A percentile compares a stretch with the other conserved stretches of the same genome.
These are phyloP conservation scores for Taphrorychus bicolor DNA, from an alignment of 2,888 invertebrate genomes.

Conservation along the genomic window DNA sequence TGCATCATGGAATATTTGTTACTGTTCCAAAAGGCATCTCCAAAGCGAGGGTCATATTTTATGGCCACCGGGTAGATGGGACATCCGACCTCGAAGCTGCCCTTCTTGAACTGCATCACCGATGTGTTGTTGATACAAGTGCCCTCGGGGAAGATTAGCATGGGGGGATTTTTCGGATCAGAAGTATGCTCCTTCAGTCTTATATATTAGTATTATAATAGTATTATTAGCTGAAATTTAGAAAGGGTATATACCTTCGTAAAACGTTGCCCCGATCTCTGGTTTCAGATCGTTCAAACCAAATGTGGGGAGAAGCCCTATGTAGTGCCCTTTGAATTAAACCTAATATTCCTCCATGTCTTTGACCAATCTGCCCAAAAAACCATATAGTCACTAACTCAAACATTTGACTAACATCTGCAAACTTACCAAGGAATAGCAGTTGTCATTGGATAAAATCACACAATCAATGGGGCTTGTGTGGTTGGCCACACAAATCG, in stretches of 20 bases:
- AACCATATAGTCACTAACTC: background rate
- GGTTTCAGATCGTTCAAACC: slow-evolving; percentile 97
- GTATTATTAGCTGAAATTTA: background rate
- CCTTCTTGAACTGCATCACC: slow-evolving; percentile 99
- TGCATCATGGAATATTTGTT: slow-evolving; percentile 89
- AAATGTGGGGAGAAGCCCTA: slow-evolving; percentile 95
- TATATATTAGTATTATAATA: slow-evolving; percentile 29
- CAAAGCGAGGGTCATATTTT: slow-evolving; percentile 97
- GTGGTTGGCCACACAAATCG: slow-evolving; percentile 97
- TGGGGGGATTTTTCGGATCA: slow-evolving; percentile 91
- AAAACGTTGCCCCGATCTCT: slow-evolving; percentile 92
- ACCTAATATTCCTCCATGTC: slow-evolving; percentile 94
- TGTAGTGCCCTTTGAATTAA: slow-evolving; percentile 91
- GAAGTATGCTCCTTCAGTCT: slow-evolving; percentile 93
- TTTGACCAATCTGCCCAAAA: slow-evolving; percentile 84
- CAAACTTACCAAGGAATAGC: slow-evolving; percentile 87
- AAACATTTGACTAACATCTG: no score
- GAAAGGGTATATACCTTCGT: slow-evolving; percentile 69
- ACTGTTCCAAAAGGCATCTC: slow-evolving; percentile 99
- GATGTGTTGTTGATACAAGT: slow-evolving; percentile 99
- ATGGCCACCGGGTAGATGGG: slow-evolving; percentile 98
- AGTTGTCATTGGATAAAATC: slow-evolving; percentile 83
- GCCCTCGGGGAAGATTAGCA: slow-evolving; percentile 98
- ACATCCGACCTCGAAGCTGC: slow-evolving; percentile 97
- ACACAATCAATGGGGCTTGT: slow-evolving; percentile 93